A percentile compares a stretch with the other conserved stretches of the same genome.
Evolutionary conservation across 2,113 vertebrate species (phyloP).

Genomic region (Emydura subglobosa): DNA sequence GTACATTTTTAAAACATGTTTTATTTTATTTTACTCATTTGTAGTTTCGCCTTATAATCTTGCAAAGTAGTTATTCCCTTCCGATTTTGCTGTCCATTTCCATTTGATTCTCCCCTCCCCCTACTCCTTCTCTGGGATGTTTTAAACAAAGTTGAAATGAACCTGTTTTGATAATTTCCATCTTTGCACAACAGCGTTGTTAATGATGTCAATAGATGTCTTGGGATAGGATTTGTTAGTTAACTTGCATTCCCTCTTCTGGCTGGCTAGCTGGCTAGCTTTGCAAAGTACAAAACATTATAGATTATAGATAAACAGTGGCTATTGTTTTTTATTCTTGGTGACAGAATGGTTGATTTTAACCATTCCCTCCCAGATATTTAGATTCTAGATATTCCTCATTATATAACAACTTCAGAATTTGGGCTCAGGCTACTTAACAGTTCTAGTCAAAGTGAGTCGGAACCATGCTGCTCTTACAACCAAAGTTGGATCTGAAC

Average conservation of each 20-base stretch:
- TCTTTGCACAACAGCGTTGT: neutral
- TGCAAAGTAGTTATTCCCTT: neutral
- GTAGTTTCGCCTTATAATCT: neutral
- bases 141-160: neutral
- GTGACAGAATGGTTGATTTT: neutral
- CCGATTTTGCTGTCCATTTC: neutral
- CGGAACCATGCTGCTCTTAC: neutral
- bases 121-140: neutral
- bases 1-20: neutral
- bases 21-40: neutral
- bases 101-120: neutral
- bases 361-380: neutral
- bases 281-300: neutral
- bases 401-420: neutral
- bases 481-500: neutral
- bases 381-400: slow-evolving; percentile 1
- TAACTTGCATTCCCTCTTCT: neutral
- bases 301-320: slow-evolving; percentile 36
- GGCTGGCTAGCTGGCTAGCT: neutral
- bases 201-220: neutral
- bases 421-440: neutral
- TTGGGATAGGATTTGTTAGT: neutral
- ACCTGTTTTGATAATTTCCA: neutral
- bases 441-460: neutral
- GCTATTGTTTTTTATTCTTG: neutral